phyloP scores from a whole-genome alignment of 2,888 invertebrate genomes.

The Drosophila antonietae region DNA sequence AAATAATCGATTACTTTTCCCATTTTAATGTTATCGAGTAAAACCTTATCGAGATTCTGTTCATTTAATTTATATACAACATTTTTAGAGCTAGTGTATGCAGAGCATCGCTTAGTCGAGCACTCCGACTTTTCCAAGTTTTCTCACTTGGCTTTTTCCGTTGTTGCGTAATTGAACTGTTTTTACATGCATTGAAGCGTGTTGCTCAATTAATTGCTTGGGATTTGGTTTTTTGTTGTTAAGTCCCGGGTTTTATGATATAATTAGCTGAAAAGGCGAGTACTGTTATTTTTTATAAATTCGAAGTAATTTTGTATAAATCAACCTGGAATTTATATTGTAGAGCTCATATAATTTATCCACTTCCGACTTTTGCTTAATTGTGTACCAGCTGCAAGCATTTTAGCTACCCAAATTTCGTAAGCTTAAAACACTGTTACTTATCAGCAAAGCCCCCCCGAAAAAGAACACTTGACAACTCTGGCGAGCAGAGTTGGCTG shows the following conservation, averaged over 20 bases:
- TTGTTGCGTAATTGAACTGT: conserved; percentile 22
- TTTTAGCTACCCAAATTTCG: background rate
- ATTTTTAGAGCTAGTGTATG: no score
- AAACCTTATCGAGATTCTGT: no score
- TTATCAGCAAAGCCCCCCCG: background rate
- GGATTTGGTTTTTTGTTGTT: conserved; percentile 31
- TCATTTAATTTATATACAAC: no score
- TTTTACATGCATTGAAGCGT: conserved; percentile 33
- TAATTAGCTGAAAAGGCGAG: conserved; percentile 51
- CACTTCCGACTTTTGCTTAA: background rate
- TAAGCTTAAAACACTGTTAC: background rate
- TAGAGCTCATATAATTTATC: background rate
- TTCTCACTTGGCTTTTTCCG: background rate
- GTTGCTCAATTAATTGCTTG: conserved; percentile 59
- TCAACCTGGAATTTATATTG: background rate
- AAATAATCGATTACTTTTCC: no score
- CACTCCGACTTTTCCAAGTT: background rate
- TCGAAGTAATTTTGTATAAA: background rate
- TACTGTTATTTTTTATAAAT: background rate
- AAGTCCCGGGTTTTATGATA: conserved; percentile 52
- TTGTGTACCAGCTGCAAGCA: background rate
- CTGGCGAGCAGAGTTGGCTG: conserved; percentile 38
- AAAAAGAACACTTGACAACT: conserved; percentile 26
- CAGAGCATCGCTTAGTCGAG: background rate
- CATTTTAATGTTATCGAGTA: no score